phyloP scores from a whole-genome alignment of 2,888 invertebrate species.

The Chrysomela aeneicollis region DNA sequence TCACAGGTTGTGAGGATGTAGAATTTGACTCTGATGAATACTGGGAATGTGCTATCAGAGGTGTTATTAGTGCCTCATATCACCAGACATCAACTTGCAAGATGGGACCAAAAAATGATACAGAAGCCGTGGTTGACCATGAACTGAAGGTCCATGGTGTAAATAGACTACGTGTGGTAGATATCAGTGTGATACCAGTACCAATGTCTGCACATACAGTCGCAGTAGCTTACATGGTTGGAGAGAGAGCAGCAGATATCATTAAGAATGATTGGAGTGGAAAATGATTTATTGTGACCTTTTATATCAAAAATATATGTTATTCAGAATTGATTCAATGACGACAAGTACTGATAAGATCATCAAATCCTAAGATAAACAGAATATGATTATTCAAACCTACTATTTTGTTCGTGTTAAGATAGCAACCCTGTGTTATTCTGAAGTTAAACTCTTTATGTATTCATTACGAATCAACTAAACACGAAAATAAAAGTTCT shows the following conservation, averaged over 20 bases:
- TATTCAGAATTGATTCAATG: too few species aligned
- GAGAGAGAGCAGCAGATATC: constrained; percentile 71
- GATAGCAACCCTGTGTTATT: too few species aligned
- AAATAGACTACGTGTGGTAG: constrained; percentile 67
- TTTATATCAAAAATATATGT: too few species aligned
- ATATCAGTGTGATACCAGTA: constrained; percentile 71
- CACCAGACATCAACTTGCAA: constrained; percentile 74
- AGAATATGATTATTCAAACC: too few species aligned
- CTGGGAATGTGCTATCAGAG: constrained; percentile 35
- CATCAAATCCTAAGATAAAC: too few species aligned
- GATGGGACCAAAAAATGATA: constrained; percentile 70
- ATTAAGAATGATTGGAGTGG: constrained; percentile 24
- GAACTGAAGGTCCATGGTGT: constrained; percentile 69
- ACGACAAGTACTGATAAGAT: too few species aligned
- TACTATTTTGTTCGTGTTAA: too few species aligned
- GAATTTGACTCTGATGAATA: constrained; percentile 22
- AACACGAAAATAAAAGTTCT: too few species aligned
- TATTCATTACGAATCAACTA: too few species aligned
- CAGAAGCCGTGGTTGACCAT: constrained; percentile 69
- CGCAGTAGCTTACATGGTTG: constrained; percentile 74
- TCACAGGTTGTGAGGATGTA: background rate
- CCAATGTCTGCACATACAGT: constrained; percentile 72
- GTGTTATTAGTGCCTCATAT: constrained; percentile 53
- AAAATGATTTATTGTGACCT: too few species aligned
- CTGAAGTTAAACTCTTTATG: too few species aligned